These are phyloP conservation scores for Agelaius tricolor DNA, from an alignment of 2,113 vertebrate species.

Conservation along the genomic window DNA sequence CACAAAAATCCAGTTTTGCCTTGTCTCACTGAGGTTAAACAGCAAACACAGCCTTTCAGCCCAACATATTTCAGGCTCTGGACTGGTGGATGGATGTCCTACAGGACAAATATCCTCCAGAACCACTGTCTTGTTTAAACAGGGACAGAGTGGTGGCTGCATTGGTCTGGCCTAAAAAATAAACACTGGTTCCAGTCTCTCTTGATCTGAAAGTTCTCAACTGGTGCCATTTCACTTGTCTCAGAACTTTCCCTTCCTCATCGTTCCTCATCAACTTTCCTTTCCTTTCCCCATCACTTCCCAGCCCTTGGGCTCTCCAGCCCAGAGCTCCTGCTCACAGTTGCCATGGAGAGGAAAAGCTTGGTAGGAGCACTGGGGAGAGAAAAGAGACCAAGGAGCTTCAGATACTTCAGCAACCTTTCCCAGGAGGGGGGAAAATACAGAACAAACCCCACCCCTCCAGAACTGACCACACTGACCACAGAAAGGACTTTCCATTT, in stretches of 20 bases:
- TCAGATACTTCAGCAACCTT: background rate
- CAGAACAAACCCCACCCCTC: rapidly evolving
- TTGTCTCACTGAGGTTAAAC: rapidly evolving
- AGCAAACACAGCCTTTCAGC: background rate
- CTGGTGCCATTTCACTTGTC: background rate
- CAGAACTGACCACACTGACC: background rate
- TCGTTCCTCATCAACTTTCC: background rate
- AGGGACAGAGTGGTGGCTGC: background rate
- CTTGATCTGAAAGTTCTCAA: background rate
- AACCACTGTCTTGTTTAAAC: background rate
- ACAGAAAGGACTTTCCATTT: background rate
- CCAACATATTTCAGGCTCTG: background rate
- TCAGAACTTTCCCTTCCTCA: background rate
- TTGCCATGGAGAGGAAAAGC: background rate
- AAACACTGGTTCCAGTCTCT: background rate
- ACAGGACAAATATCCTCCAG: background rate
- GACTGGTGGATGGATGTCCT: background rate
- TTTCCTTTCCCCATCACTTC: background rate
- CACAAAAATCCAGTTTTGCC: background rate
- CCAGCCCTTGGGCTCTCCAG: background rate
- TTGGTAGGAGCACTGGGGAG: background rate
- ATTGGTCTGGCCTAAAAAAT: background rate
- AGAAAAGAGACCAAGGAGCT: background rate
- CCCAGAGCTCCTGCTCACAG: background rate
- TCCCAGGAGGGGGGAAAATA: background rate